A percentile compares a stretch with the other conserved stretches of the same genome.
These are phyloP conservation scores for Taxidea taxus DNA, from an alignment of 2,113 vertebrate genomes.

Conservation along the genomic window DNA sequence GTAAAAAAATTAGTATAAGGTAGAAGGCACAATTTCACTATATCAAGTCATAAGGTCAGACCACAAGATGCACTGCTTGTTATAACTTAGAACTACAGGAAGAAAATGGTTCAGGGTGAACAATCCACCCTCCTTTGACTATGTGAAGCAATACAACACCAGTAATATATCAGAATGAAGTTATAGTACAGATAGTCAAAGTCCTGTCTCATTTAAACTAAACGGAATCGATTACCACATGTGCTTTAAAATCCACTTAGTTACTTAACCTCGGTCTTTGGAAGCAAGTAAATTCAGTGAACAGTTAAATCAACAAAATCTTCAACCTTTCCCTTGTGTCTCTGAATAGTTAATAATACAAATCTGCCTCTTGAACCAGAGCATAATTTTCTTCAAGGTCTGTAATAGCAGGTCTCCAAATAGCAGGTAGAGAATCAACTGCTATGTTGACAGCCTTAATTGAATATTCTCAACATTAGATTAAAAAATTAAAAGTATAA, in stretches of 20 bases:
- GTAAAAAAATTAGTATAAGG: neutral
- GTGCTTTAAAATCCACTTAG: slow-evolving; percentile 62
- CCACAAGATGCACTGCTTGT: neutral
- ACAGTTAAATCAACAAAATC: neutral
- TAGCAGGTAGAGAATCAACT: slow-evolving; percentile 45
- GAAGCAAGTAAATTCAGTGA: slow-evolving; percentile 43
- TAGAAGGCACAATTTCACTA: neutral
- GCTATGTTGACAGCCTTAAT: slow-evolving; percentile 36
- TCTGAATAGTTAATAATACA: neutral
- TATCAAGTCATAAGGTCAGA: neutral
- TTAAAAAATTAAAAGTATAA: slow-evolving; percentile 47
- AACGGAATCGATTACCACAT: slow-evolving; percentile 42
- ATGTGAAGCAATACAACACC: slow-evolving; percentile 13
- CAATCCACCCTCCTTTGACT: neutral
- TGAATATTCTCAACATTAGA: slow-evolving; percentile 25
- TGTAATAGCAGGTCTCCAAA: slow-evolving; percentile 26
- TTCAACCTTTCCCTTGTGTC: slow-evolving; percentile 48
- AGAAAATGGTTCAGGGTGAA: slow-evolving; percentile 10
- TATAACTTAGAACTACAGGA: neutral
- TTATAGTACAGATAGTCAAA: neutral
- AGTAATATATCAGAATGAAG: slow-evolving; percentile 41
- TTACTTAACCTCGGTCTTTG: slow-evolving; percentile 51
- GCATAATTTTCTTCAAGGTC: slow-evolving; percentile 9
- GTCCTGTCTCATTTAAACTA: slow-evolving; percentile 61
- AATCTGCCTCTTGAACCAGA: neutral